A percentile compares a stretch with the other conserved stretches of the same genome.
These are phyloP conservation scores for Aphrocallistes beatrix DNA, from an alignment of 37 sponge, comb jelly and placozoan genomes.

Conservation along the genomic window DNA sequence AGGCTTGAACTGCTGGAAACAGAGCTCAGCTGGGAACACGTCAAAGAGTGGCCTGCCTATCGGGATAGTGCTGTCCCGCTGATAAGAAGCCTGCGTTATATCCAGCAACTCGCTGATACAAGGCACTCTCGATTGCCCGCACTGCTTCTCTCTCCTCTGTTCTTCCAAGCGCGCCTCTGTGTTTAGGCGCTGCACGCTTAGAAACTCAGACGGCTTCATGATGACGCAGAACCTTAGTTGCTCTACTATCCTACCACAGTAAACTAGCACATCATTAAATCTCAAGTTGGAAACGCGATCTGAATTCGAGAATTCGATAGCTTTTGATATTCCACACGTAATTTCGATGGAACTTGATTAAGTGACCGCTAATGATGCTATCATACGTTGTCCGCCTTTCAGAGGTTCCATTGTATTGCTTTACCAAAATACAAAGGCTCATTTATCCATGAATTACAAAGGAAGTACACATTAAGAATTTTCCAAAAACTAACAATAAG, in stretches of 20 bases:
- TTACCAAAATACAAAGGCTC: too few relatives aligned
- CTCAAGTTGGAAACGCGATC: not conserved
- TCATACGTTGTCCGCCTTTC: too few relatives aligned
- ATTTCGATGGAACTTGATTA: too few relatives aligned
- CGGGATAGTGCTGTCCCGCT: slow-evolving; percentile 37
- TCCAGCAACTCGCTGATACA: slow-evolving; percentile 79
- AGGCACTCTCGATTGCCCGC: slow-evolving; percentile 25
- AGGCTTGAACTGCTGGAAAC: slow-evolving; percentile 81
- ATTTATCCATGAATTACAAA: too few relatives aligned
- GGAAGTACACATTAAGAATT: too few relatives aligned
- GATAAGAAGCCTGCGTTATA: slow-evolving; percentile 54
- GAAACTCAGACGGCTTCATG: slow-evolving; percentile 59
- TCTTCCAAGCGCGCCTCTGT: slow-evolving; percentile 58
- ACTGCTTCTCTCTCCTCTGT: slow-evolving; percentile 36
- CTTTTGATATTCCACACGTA: too few relatives aligned
- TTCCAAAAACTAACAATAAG: too few relatives aligned
- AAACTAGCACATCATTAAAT: not conserved
- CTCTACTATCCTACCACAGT: not conserved
- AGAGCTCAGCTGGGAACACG: slow-evolving; percentile 76
- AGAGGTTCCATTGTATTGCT: too few relatives aligned
- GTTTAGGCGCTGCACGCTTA: slow-evolving; percentile 50
- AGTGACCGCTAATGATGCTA: too few relatives aligned
- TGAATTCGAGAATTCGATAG: too few relatives aligned
- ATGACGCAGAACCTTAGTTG: not conserved
- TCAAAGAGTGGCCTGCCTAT: slow-evolving; percentile 82